Base-by-base conservation (phyloP, 2,797 vertebrate species). In the Fistularia tabacaria region DNA sequence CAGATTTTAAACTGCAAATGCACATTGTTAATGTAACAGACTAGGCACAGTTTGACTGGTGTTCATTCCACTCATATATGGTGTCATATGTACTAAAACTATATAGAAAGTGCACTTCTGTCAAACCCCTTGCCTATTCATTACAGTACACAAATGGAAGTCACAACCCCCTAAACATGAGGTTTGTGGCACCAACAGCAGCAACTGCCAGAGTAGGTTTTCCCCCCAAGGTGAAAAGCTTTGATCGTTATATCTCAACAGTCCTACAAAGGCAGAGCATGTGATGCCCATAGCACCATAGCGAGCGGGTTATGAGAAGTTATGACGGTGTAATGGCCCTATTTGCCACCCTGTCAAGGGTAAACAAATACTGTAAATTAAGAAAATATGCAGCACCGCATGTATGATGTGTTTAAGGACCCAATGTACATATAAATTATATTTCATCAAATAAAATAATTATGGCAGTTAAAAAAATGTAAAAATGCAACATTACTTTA, bases 221-320 rank as follows among this genome's bases (percentile, higher is more conserved):
- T 48, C 58, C 68, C 61, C 69, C 64, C 72, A 72, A 81, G 75
- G 73, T 83, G 66, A 64, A 74, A 68, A 58, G 66, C 78, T 82
- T 83, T 83, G 77, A 87, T 80, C 61, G 67, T 67, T 56, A 49
- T 36, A 77, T 82, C 69, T 62, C 69, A 68, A 60, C 79, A 83
- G 80, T 85, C 79, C 76, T 79, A 61, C 62, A 53, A 64, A 68
- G 69, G 73, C 76, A 79, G 76, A 69, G 74, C 83, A 87, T 87
- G 83, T 82, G 79, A 86, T 69, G 70, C 71, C 76, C 25, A 6
- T 76, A 88, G 89, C 87, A 89, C 84, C 85, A 71, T 72, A 63
- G 74, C 84, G 80, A 87, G 74, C 74, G 67, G 67, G 50, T 54
- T 59, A 69, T 61, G 75, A 85, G 73, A 79, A 84, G 82, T 82